These are phyloP conservation scores for Hypanus sabinus DNA, from an alignment of 2,113 vertebrate genomes.

Conservation along the genomic window DNA sequence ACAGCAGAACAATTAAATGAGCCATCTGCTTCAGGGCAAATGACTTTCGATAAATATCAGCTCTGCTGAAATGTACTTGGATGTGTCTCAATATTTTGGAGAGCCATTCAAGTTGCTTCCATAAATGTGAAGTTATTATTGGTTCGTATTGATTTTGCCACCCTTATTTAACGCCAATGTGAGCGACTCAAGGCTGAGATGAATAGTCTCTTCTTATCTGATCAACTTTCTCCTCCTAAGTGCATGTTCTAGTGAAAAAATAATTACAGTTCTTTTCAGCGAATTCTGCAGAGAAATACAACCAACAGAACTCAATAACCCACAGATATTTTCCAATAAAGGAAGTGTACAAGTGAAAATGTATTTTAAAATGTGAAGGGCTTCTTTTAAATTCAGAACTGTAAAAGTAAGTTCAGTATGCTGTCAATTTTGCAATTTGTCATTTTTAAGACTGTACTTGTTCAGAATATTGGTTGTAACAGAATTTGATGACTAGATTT, in stretches of 20 bases:
- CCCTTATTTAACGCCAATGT: slow-evolving; percentile 58
- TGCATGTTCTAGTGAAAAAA: slow-evolving; percentile 64
- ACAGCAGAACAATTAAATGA: slow-evolving; percentile 85
- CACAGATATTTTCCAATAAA: slow-evolving; percentile 51
- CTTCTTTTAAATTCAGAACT: slow-evolving; percentile 28
- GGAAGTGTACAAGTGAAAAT: slow-evolving; percentile 29
- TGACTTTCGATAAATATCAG: slow-evolving; percentile 85
- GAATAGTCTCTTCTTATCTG: slow-evolving; percentile 73
- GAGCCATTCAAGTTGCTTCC: slow-evolving; percentile 77
- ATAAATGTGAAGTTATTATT: slow-evolving; percentile 83
- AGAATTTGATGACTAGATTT: slow-evolving; percentile 18
- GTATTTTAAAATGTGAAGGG: slow-evolving; percentile 28
- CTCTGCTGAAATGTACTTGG: slow-evolving; percentile 76
- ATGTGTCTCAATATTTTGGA: slow-evolving; percentile 87
- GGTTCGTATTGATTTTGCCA: slow-evolving; percentile 78
- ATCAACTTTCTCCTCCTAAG: slow-evolving; percentile 70
- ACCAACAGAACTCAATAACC: slow-evolving; percentile 64
- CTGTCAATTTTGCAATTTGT: slow-evolving; percentile 34
- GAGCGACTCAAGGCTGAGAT: slow-evolving; percentile 67
- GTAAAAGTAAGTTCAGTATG: neutral
- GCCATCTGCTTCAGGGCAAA: slow-evolving; percentile 80
- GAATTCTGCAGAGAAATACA: slow-evolving; percentile 61
- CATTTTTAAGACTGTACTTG: slow-evolving; percentile 33
- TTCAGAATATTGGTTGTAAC: slow-evolving; percentile 29
- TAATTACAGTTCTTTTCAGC: slow-evolving; percentile 64